These are phyloP conservation scores for Cassiopea xamachana DNA, from an alignment of 30 jellyfish, hydroid and myxozoan genomes.

Conservation along the genomic window DNA sequence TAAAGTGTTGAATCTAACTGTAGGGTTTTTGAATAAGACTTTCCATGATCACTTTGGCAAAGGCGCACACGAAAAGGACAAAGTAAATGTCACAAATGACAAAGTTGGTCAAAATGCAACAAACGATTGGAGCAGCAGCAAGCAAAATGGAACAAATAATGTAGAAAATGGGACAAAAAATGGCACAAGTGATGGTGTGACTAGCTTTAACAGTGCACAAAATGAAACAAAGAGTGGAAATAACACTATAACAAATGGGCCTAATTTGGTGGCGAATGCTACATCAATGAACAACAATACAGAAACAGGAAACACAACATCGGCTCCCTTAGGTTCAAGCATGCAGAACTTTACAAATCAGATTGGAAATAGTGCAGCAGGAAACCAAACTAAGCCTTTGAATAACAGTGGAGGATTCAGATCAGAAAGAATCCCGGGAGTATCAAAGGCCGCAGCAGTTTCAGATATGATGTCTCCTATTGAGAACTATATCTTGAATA, in stretches of 20 bases:
- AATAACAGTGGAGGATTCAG: slow-evolving; percentile 43
- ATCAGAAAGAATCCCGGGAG: slow-evolving; percentile 56
- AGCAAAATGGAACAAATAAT: not conserved
- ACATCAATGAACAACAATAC: not conserved
- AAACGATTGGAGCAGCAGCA: not conserved
- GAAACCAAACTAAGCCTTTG: not conserved
- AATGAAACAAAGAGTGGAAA: not conserved
- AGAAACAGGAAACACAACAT: not conserved
- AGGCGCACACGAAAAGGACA: slow-evolving; percentile 1
- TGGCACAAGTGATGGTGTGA: not conserved
- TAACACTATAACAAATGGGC: not conserved
- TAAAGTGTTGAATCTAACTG: slow-evolving; percentile 38
- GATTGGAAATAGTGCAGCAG: not conserved
- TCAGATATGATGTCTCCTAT: slow-evolving; percentile 76
- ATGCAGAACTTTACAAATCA: not conserved
- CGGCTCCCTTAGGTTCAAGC: not conserved
- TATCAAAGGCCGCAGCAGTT: slow-evolving; percentile 58
- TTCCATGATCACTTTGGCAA: slow-evolving; percentile 47
- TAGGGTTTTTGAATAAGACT: slow-evolving; percentile 66
- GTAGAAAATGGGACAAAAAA: slow-evolving; percentile 12
- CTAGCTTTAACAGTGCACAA: slow-evolving; percentile 6
- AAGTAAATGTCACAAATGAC: slow-evolving; percentile 1
- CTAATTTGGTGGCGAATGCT: not conserved
- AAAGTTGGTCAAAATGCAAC: slow-evolving; percentile 29
- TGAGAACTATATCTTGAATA: slow-evolving; percentile 63